Base-by-base conservation (phyloP, 2,888 invertebrate genomes). In the Ormyrus pomaceus region DNA sequence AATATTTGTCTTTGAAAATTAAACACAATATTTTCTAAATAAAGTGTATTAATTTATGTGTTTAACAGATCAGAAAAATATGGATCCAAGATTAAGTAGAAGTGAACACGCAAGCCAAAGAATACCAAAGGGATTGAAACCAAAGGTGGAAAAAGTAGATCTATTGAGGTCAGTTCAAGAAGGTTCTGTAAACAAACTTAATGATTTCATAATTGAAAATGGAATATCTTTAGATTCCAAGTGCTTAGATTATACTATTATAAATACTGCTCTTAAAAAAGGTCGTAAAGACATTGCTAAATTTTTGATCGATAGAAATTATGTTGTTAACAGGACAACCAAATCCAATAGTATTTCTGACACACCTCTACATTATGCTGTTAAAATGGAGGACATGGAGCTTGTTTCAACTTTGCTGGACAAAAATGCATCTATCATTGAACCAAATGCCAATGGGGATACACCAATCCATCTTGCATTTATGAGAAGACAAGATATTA, bases 301-400 rank as follows among this genome's bases (percentile, higher is more conserved):
- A 11, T 65, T 58, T 9, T 10, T 77, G 1, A 13, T 70, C 7
- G n/a, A 45, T 5, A 55, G 34, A 10, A 10, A 19, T 3, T 64
- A 34, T 10, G 62, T 69, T 48, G 70, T 77, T 0, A 77, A 70
- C 34, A 34, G 34, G 34, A 34, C 34, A 34, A 34, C 34, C 6
- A 56, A 51, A 56, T 5, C 66, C 4, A 10, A 6, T 6, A 55
- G 5, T 0, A 70, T 48, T 8, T 8, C n/a, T 10, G 50, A 56
- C 11, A 77, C 77, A 19, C 77, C 70, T n/a, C 51, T 77, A 1
- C 77, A 77, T 50, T 50, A 69, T 56, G 77, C 77, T 34, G 62
- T 70, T 2, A 62, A 34, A 4, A 3, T 69, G 9, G 56, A 19
- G 0, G 62, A 69, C 34, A 19, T 48, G 11, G 70, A 77, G 13